Percentiles rank a stretch among this genome's conserved stretches.
phyloP scores from a whole-genome alignment of 2,797 vertebrate species.

The Pagetopsis macropterus region DNA sequence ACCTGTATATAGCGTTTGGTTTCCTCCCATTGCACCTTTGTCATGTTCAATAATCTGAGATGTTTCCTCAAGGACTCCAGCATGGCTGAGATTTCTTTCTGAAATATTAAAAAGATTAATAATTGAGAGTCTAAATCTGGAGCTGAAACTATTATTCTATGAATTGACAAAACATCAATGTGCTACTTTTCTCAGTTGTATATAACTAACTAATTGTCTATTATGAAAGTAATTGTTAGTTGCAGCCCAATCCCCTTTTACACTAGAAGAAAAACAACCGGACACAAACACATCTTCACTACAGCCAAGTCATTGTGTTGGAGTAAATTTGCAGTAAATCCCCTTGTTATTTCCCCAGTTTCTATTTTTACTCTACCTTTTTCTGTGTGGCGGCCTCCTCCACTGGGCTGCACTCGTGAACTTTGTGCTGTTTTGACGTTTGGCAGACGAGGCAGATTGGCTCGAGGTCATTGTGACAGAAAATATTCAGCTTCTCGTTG shows the following conservation, averaged over 20 bases:
- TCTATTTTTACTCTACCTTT: constrained; percentile 65
- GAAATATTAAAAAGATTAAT: constrained; percentile 35
- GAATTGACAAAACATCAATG: neutral
- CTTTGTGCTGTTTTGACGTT: constrained; percentile 68
- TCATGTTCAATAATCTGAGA: constrained; percentile 57
- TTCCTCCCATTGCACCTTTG: constrained; percentile 68
- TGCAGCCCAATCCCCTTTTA: neutral
- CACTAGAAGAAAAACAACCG: neutral
- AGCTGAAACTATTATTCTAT: neutral
- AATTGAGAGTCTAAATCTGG: neutral
- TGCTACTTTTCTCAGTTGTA: neutral
- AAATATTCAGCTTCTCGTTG: constrained; percentile 70
- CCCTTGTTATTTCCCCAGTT: neutral
- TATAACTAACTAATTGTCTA: neutral
- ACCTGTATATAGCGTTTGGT: constrained; percentile 75
- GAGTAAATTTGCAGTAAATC: neutral
- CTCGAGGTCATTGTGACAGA: constrained; percentile 76
- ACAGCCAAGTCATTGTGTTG: neutral
- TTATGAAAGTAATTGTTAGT: neutral
- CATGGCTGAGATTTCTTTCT: constrained; percentile 64
- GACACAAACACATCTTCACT: neutral
- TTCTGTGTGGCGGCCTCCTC: constrained; percentile 71
- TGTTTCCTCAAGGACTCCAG: constrained; percentile 69
- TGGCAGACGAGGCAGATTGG: constrained; percentile 75
- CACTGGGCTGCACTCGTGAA: constrained; percentile 67